Evolutionary conservation across 1,140 invertebrate genomes (phyloP).

Genomic region (Orchestia grillus): DNA sequence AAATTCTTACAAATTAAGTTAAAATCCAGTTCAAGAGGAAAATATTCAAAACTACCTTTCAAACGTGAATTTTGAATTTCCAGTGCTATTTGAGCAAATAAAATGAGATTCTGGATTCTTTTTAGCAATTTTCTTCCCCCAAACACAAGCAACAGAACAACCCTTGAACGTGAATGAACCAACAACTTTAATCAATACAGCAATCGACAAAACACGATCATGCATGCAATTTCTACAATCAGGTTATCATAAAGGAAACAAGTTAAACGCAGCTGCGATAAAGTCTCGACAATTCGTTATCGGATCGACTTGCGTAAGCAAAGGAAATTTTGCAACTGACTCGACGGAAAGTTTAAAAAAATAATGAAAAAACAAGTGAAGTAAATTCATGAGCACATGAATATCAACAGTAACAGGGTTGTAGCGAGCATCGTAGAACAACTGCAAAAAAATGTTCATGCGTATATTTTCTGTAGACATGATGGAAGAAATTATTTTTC

Average conservation of each 20-base stretch:
- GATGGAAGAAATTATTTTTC: neutral
- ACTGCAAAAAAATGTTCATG: neutral
- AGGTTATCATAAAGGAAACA: neutral
- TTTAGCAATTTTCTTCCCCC: neutral
- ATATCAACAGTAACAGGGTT: neutral
- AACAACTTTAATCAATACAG: neutral
- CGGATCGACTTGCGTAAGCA: neutral
- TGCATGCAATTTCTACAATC: neutral
- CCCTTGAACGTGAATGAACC: neutral
- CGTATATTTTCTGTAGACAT: neutral
- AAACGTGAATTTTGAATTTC: neutral
- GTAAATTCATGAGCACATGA: neutral
- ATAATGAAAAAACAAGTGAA: neutral
- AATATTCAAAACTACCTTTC: neutral
- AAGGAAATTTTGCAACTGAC: neutral
- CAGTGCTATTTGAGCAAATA: neutral
- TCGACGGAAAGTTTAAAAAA: neutral
- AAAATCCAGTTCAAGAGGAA: neutral
- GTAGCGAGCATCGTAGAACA: neutral
- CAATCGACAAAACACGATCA: neutral
- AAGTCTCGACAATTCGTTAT: neutral
- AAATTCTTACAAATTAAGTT: neutral
- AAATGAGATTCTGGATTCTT: neutral
- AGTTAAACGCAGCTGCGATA: neutral
- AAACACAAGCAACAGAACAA: neutral